A percentile compares a stretch with the other conserved stretches of the same genome.
Conservation (phyloP, 2,888 invertebrate species). For the Leptinotarsa tumamoca region DNA sequence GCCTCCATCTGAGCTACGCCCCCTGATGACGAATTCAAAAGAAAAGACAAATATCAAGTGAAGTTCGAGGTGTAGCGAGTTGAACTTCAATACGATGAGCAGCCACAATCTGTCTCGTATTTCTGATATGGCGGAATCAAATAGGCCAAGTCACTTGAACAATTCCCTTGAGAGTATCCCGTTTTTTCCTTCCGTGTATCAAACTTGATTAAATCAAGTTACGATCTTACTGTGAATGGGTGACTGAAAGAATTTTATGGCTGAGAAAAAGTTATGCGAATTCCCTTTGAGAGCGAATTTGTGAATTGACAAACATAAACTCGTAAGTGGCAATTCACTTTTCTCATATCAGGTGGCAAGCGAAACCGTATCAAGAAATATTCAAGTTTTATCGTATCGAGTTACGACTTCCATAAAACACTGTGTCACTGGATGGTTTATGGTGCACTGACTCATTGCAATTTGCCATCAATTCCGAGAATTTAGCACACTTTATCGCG, state of each 20-base stretch:
- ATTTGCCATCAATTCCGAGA: neutral
- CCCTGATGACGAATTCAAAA: neutral
- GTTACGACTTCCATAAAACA: slow-evolving; percentile 4
- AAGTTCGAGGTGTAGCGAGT: no score
- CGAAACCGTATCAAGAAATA: neutral
- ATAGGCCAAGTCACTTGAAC: no score
- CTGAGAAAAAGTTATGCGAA: neutral
- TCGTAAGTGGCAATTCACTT: neutral
- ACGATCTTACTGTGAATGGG: neutral
- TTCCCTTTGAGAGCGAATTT: neutral
- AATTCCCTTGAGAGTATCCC: no score
- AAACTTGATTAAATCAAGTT: neutral
- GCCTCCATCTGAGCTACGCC: slow-evolving; percentile 61
- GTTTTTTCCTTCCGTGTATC: no score
- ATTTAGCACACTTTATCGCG: neutral
- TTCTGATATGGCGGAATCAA: no score
- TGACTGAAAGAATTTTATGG: neutral
- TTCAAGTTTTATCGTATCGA: slow-evolving; percentile 6
- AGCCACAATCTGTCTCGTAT: no score
- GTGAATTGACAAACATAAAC: neutral
- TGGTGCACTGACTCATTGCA: neutral
- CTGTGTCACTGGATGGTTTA: neutral
- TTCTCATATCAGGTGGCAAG: neutral
- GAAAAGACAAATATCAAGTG: no score
- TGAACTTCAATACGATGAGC: no score